Percentiles rank a stretch among this genome's conserved stretches.
Evolutionary conservation across 2,888 invertebrate genomes (phyloP).

Genomic region (Orthosia incerta): DNA sequence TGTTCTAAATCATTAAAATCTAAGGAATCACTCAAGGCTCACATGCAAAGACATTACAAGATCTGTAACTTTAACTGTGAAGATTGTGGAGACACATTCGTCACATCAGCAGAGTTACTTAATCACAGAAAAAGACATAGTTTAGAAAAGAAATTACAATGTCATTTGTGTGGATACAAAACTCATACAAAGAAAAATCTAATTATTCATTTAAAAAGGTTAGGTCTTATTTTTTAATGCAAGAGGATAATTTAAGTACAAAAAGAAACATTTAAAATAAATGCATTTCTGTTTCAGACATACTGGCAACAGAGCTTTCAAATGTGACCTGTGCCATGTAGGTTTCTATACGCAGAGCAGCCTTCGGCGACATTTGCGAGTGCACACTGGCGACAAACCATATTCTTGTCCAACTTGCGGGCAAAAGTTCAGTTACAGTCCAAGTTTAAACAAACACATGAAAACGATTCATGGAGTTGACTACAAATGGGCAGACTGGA

Average conservation of each 20-base stretch:
- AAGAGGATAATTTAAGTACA: background rate
- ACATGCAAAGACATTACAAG: slow-evolving; percentile 86
- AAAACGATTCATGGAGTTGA: slow-evolving; percentile 82
- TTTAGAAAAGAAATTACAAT: slow-evolving; percentile 78
- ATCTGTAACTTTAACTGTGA: slow-evolving; percentile 87
- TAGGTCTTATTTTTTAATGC: slow-evolving; percentile 22
- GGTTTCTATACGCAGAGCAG: slow-evolving; percentile 84
- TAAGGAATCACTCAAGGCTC: slow-evolving; percentile 81
- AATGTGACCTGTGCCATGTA: slow-evolving; percentile 81
- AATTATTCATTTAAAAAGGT: slow-evolving; percentile 85
- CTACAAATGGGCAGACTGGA: slow-evolving; percentile 83
- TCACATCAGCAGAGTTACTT: slow-evolving; percentile 85
- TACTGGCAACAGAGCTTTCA: slow-evolving; percentile 82
- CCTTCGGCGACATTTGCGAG: slow-evolving; percentile 81
- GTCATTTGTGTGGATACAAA: slow-evolving; percentile 86
- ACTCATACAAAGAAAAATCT: slow-evolving; percentile 85
- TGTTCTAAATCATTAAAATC: slow-evolving; percentile 86
- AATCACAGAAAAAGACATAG: slow-evolving; percentile 85
- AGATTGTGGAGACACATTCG: slow-evolving; percentile 87
- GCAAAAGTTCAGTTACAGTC: slow-evolving; percentile 84
- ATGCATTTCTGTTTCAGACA: slow-evolving; percentile 77
- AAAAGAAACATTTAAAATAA: background rate
- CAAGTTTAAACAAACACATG: slow-evolving; percentile 88
- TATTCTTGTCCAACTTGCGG: slow-evolving; percentile 84
- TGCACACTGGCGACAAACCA: slow-evolving; percentile 86